Base-by-base conservation (phyloP, 2,113 vertebrate genomes). In the Stictonetta naevosa region DNA sequence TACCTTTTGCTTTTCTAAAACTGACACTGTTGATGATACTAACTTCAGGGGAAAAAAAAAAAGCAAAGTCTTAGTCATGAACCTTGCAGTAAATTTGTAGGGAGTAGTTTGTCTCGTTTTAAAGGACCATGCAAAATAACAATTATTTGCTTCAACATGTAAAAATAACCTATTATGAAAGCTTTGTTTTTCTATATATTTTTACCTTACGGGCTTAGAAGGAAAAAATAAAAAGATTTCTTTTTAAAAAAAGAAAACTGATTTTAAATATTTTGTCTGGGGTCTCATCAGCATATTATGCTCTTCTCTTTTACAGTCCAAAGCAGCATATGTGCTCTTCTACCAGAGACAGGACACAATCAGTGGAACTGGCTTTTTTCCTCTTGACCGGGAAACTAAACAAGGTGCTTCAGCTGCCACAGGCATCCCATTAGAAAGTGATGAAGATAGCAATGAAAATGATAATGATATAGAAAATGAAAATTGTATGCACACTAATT, bases 311-410 rank as follows among this genome's bases (percentile, higher is more conserved):
- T 71, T 68, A 52, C 97, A 99, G 99, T 99, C 99, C 96, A 99
- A 99, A 98, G 99, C 99, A 52, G 99, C 99, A 0, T 99, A 99
- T 40, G 99, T 99, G 84, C 98, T 99, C 66, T 99, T 99, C 98
- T 99, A 99, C 97, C 99, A 99, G 98, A 99, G 99, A 36, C 98
- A 98, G 95, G 98, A 99, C 97, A 99, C 99, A 1, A 98, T 99
- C 93, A 99, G 98, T 95, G 99, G 99, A 95, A 99, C 99, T 40
- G 99, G 99, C 88, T 99, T 99, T 98, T 99, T 99, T 31, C 98
- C 98, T 83, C 98, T 99, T 62, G 99, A 99, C 97, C 98, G 98
- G 19, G 99, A 99, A 95, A 98, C 98, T 88, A 98, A 98, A 83
- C 98, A 98, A 92, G 98, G 98, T 86, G 98, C 98, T 98, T 98